Conservation (phyloP, 2,797 vertebrate genomes). For the Zenarchopterus dispar region DNA sequence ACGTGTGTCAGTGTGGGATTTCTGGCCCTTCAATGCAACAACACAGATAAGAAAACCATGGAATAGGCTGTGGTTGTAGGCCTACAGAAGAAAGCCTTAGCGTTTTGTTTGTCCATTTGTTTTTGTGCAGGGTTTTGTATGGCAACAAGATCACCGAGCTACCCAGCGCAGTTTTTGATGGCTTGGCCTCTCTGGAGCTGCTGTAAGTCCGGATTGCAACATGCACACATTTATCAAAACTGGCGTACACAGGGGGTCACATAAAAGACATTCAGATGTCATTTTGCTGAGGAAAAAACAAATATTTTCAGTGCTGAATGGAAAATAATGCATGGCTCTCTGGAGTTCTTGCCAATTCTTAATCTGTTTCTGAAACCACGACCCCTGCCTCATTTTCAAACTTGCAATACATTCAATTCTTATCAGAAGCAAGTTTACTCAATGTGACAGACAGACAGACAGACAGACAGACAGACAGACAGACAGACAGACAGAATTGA, state of each 20-base stretch:
- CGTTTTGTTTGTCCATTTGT: neutral
- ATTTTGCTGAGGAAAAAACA: neutral
- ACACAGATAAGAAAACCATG: too few relatives aligned
- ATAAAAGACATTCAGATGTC: conserved; percentile 7
- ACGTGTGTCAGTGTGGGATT: neutral
- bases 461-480: too few relatives aligned
- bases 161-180: conserved; percentile 92
- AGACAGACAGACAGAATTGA: too few relatives aligned
- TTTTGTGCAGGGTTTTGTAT: conserved; percentile 88
- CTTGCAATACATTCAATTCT: too few relatives aligned
- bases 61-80: too few relatives aligned
- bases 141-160: conserved; percentile 98
- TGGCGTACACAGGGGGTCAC: neutral
- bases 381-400: too few relatives aligned
- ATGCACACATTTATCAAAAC: neutral
- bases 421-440: too few relatives aligned
- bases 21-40: too few relatives aligned
- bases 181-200: conserved; percentile 91
- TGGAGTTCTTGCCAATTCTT: too few relatives aligned
- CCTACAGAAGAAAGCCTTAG: neutral
- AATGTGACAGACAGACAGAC: too few relatives aligned
- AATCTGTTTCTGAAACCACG: too few relatives aligned
- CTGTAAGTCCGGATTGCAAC: conserved; percentile 84
- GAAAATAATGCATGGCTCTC: too few relatives aligned
- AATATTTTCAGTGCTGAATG: neutral